Conservation (phyloP, 2,113 vertebrate genomes). For the Leiothrix lutea region DNA sequence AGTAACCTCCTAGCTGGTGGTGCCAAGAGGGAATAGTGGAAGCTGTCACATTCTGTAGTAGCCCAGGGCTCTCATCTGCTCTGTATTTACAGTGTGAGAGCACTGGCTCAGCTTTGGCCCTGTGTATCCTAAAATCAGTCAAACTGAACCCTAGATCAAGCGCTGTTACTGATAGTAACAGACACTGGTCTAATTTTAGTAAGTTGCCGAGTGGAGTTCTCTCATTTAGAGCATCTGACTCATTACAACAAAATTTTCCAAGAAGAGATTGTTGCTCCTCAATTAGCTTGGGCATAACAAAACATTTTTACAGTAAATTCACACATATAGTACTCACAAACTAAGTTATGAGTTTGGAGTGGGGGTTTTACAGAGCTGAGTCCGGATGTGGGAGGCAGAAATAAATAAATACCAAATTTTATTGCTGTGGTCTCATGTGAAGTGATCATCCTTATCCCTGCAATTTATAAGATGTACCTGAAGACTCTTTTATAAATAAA, state of each 20-base stretch:
- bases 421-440: background rate
- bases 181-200: background rate
- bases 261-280: background rate
- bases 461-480: background rate
- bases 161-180: background rate
- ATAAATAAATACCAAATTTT: background rate
- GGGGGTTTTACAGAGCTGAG: background rate
- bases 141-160: background rate
- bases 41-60: background rate
- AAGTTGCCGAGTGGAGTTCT: background rate
- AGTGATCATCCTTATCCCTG: background rate
- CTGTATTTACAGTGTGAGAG: background rate
- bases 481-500: background rate
- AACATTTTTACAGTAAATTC: background rate
- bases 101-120: background rate
- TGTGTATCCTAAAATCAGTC: background rate
- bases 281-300: background rate
- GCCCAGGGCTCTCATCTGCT: background rate
- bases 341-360: background rate
- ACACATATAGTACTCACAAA: background rate
- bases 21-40: accelerated
- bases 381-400: background rate
- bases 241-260: background rate
- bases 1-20: background rate
- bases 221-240: background rate